Conservation (phyloP, 2,888 invertebrate species). For the Tethea ocularis region DNA sequence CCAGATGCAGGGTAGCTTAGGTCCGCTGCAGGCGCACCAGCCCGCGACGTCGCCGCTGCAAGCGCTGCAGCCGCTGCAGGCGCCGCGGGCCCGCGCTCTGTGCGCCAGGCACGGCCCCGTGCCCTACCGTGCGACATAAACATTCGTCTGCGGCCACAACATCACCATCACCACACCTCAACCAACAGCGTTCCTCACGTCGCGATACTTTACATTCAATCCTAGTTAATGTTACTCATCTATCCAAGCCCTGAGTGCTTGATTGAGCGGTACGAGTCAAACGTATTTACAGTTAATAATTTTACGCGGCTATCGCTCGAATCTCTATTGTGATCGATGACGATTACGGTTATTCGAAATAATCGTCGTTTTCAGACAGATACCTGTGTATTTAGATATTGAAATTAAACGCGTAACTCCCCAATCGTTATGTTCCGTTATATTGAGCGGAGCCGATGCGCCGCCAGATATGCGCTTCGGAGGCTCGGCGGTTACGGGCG, state of each 20-base stretch:
- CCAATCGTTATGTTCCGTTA: constrained; percentile 27
- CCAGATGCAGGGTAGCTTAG: too few relatives aligned
- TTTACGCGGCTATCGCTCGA: background rate
- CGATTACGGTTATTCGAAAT: background rate
- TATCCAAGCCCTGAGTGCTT: too few relatives aligned
- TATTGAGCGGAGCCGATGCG: constrained; percentile 19
- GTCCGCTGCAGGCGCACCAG: background rate
- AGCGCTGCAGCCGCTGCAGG: background rate
- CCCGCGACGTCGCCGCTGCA: background rate
- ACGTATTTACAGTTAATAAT: background rate
- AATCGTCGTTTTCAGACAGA: constrained; percentile 4
- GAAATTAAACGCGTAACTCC: constrained; percentile 20
- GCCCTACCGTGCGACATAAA: background rate
- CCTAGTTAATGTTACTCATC: background rate
- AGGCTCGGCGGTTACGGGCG: background rate
- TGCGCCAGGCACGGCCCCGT: constrained; percentile 1
- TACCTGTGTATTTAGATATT: constrained; percentile 16
- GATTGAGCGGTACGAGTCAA: background rate
- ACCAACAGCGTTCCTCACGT: background rate
- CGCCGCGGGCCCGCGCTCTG: background rate
- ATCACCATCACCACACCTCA: too few relatives aligned
- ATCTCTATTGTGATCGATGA: background rate
- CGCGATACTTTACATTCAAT: background rate
- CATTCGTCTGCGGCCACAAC: background rate
- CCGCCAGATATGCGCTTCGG: constrained; percentile 8